Conservation (phyloP, 2,888 invertebrate species). For the Torymus tubicola region DNA sequence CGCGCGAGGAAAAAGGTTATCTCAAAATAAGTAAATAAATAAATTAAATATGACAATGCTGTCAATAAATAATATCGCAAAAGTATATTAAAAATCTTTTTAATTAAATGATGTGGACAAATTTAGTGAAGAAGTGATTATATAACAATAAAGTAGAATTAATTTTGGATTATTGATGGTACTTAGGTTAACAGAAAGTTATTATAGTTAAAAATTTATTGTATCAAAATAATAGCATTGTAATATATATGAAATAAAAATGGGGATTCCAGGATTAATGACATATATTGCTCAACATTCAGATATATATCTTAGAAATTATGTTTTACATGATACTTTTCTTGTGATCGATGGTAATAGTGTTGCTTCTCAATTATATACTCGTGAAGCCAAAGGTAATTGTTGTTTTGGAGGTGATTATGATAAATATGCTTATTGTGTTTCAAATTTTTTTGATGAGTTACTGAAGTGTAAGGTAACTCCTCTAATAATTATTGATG, state of each 20-base stretch:
- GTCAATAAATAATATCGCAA: too few relatives aligned
- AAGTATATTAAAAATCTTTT: too few relatives aligned
- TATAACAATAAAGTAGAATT: too few relatives aligned
- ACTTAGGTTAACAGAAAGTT: too few relatives aligned
- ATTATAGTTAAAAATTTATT: background rate
- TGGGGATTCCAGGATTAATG: slow-evolving; percentile 93
- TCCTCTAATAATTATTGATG: slow-evolving; percentile 88
- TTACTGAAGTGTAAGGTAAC: slow-evolving; percentile 84
- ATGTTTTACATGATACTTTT: slow-evolving; percentile 82
- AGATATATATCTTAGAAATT: slow-evolving; percentile 81
- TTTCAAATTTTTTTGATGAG: slow-evolving; percentile 83
- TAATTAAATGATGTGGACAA: too few relatives aligned
- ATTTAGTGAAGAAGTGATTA: too few relatives aligned
- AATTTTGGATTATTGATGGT: too few relatives aligned
- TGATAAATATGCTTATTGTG: slow-evolving; percentile 83
- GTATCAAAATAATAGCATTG: too few relatives aligned
- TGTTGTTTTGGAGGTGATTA: slow-evolving; percentile 92
- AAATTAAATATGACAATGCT: background rate
- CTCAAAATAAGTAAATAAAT: background rate
- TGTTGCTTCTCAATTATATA: slow-evolving; percentile 84
- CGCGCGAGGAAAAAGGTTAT: background rate
- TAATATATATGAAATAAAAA: slow-evolving; percentile 67
- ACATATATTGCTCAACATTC: slow-evolving; percentile 85
- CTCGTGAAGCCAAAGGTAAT: slow-evolving; percentile 79
- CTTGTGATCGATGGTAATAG: slow-evolving; percentile 90